phyloP scores from a whole-genome alignment of 2,113 vertebrate species.

The Xiphophorus couchianus region DNA sequence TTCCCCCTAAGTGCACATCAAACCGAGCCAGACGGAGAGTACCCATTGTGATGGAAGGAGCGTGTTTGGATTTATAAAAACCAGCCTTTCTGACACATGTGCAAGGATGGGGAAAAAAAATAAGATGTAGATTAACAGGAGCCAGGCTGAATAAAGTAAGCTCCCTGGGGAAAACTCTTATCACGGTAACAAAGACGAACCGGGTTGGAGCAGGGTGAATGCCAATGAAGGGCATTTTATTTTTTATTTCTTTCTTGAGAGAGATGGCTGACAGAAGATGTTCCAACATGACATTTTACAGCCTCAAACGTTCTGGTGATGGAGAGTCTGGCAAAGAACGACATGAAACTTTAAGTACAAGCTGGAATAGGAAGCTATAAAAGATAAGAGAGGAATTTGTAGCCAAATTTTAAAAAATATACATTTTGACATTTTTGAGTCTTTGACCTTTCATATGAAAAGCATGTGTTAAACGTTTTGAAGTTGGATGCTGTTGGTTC shows the following conservation, averaged over 20 bases:
- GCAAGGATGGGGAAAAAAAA: slow-evolving; percentile 3
- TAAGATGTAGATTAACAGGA: slow-evolving; percentile 1
- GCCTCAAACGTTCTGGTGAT: slow-evolving; percentile 7
- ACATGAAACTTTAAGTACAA: not conserved
- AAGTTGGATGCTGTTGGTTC: too few relatives aligned
- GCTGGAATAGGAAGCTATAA: not conserved
- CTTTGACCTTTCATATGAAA: not conserved
- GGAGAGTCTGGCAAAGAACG: not conserved
- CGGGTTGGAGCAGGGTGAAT: slow-evolving; percentile 35
- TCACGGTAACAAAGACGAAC: slow-evolving; percentile 12
- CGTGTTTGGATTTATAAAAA: slow-evolving; percentile 37
- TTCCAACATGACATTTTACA: slow-evolving; percentile 15
- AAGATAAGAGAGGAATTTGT: not conserved
- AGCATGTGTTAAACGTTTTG: not conserved
- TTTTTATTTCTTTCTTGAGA: slow-evolving; percentile 5
- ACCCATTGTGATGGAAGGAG: slow-evolving; percentile 36
- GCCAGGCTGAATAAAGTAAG: slow-evolving; percentile 6
- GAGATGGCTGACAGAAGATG: slow-evolving; percentile 10
- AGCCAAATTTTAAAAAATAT: not conserved
- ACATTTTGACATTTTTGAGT: not conserved
- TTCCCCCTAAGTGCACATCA: slow-evolving; percentile 51
- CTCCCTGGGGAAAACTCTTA: not conserved
- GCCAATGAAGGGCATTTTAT: slow-evolving; percentile 10
- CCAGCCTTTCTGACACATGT: slow-evolving; percentile 4
- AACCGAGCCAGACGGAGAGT: slow-evolving; percentile 3